Base-by-base conservation (phyloP, 1,140 invertebrate genomes). In the Drosophila bifasciata region DNA sequence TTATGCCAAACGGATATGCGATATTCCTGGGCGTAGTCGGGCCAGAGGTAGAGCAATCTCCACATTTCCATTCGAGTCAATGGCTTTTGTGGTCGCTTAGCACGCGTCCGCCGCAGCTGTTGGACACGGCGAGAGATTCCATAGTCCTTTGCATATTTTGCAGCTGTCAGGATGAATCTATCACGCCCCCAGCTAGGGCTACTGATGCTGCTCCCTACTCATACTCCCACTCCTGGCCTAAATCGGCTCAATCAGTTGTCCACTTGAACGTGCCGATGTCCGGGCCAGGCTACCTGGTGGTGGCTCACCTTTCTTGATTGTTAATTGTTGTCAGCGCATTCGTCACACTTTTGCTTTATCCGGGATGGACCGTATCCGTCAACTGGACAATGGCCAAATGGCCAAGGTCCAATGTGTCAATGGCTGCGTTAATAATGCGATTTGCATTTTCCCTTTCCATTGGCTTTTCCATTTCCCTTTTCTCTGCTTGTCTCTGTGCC, bases 1-100 rank as follows among this genome's bases (percentile, higher is more conserved):
- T 86, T 88, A 86, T 78, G 67, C 78, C 78, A 76, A 88, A 56
- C 86, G 79, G 84, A 89, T 89, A 89, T 89, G 85, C 79, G 84
- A 89, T 89, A 84, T 75, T 76, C 50, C 69, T 67, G 71, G 84
- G 76, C 76, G 84, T 76, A 68, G 56, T 32, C 28, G 11, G 3
- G 36, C 63, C 5, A 46, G 51, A 32, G 76, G 52, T 62, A 43
- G 1, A 66, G 76, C 78, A 79, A 88, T 88, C 74, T 86, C 45
- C 75, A 57, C 53, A 68, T 72, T 70, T 46, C 56, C 28, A 52
- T 57, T 58, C 52, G 67, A 89, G 83, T 84, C 84, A 72, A 79
- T 84, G 78, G 79, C 79, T 89, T 89, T 88, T 88, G 83, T 88
- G 83, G 83, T 76, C 59, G 78, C 49, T 66, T 75, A 83, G 83